phyloP scores from a whole-genome alignment of 1,140 invertebrate genomes.

The Mercenaria mercenaria region DNA sequence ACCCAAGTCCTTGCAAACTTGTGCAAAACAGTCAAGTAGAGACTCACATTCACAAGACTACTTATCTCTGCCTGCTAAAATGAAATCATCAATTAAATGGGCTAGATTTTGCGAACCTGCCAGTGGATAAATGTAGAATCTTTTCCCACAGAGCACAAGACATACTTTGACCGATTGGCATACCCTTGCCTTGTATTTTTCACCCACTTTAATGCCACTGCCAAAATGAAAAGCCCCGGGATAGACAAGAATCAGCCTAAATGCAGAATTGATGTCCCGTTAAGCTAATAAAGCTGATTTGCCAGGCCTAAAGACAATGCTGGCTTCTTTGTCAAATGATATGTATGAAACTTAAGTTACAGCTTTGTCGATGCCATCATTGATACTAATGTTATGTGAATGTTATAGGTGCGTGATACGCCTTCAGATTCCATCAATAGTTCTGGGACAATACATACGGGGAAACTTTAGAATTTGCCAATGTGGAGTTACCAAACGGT shows the following conservation, averaged over 20 bases:
- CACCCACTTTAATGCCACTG: neutral
- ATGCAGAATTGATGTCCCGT: constrained; percentile 31
- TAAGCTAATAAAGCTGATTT: neutral
- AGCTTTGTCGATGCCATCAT: neutral
- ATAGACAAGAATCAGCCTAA: neutral
- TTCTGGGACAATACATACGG: constrained; percentile 55
- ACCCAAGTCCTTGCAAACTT: constrained; percentile 7
- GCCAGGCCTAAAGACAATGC: neutral
- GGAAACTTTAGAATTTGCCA: constrained; percentile 45
- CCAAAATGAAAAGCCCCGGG: constrained; percentile 18
- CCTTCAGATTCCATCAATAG: constrained; percentile 53
- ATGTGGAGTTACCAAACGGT: constrained; percentile 39
- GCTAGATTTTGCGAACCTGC: neutral
- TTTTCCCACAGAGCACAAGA: constrained; percentile 50
- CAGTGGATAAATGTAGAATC: constrained; percentile 53
- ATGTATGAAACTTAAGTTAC: neutral
- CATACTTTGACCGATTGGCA: constrained; percentile 33
- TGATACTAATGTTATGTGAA: constrained; percentile 8
- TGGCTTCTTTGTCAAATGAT: neutral
- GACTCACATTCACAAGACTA: neutral
- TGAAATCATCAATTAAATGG: constrained; percentile 57
- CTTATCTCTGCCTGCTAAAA: constrained; percentile 24
- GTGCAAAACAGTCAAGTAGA: neutral
- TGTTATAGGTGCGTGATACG: constrained; percentile 62
- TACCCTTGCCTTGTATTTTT: neutral